Evolutionary conservation across 64 coral and sea anemone species (phyloP).

Genomic region (Catalaphyllia jardinei): DNA sequence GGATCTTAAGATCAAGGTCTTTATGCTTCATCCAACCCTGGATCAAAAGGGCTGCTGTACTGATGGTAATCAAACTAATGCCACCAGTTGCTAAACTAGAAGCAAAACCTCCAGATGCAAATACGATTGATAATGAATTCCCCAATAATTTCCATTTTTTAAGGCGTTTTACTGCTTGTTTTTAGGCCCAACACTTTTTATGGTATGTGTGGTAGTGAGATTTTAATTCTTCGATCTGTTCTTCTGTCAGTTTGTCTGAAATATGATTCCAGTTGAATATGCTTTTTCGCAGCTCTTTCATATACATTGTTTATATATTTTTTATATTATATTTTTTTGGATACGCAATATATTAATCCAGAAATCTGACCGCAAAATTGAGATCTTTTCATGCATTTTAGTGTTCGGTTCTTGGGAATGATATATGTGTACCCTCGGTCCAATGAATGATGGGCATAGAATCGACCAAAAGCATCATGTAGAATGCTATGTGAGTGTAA

Average conservation of each 20-base stretch:
- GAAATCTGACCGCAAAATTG: background rate
- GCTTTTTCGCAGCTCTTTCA: background rate
- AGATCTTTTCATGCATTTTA: background rate
- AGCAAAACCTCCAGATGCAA: background rate
- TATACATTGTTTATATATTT: slow-evolving; percentile 9
- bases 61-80: background rate
- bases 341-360: background rate
- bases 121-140: background rate
- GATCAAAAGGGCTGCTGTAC: background rate
- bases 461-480: background rate
- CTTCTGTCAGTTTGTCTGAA: background rate
- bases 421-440: background rate
- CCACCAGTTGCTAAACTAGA: background rate
- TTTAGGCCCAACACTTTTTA: slow-evolving; percentile 22
- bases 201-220: slow-evolving; percentile 29
- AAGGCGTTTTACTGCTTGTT: background rate
- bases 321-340: background rate
- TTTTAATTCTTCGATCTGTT: slow-evolving; percentile 1
- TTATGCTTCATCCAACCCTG: slow-evolving; percentile 31
- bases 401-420: background rate
- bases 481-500: background rate
- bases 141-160: slow-evolving; percentile 8
- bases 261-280: slow-evolving; percentile 43
- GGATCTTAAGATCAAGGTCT: slow-evolving; percentile 32
- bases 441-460: background rate